Conservation (phyloP, 2,113 vertebrate genomes). For the Psittacula cyanocephala region DNA sequence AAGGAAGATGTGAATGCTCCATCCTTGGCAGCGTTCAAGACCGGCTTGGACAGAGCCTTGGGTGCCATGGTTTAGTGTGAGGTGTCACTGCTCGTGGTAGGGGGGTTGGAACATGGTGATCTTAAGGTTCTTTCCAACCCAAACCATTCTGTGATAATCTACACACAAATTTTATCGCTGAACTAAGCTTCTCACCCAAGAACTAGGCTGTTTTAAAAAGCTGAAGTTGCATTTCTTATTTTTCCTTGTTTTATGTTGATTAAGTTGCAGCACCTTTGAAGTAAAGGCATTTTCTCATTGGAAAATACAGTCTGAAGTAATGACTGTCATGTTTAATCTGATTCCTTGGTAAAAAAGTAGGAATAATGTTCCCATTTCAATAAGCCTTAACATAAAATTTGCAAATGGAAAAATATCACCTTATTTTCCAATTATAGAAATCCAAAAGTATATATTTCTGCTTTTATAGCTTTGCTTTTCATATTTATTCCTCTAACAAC, state of each 20-base stretch:
- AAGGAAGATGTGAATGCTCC: too few species aligned
- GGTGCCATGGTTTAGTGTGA: too few species aligned
- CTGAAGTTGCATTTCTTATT: accelerated
- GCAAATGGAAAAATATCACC: background rate
- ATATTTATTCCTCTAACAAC: background rate
- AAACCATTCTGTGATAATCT: background rate
- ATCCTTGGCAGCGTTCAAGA: too few species aligned
- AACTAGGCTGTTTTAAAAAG: background rate
- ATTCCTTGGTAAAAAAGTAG: background rate
- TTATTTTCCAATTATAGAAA: background rate
- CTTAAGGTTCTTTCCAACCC: too few species aligned
- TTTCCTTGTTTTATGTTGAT: background rate
- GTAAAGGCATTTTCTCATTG: background rate
- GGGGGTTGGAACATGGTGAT: too few species aligned
- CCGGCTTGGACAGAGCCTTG: too few species aligned
- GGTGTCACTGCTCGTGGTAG: too few species aligned
- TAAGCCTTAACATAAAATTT: background rate
- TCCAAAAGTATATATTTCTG: background rate
- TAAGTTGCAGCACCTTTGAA: background rate
- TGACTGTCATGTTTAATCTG: background rate
- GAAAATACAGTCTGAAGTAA: background rate
- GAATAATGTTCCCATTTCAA: background rate
- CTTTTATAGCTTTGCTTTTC: background rate
- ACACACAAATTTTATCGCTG: background rate
- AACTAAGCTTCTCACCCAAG: background rate